Conservation (phyloP, 1,140 invertebrate genomes). For the Nephotettix cincticeps region DNA sequence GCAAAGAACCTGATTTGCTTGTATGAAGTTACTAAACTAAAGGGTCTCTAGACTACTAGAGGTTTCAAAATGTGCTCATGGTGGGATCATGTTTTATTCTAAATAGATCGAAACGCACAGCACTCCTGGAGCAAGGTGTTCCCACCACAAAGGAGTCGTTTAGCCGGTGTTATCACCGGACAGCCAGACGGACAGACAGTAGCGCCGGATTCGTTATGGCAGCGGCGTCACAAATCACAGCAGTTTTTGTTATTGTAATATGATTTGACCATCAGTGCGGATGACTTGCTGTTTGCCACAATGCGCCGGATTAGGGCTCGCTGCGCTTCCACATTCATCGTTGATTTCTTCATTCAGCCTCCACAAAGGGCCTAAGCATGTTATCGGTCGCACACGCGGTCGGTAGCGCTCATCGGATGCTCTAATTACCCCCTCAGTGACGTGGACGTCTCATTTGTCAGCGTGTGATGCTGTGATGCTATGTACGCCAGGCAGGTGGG, state of each 20-base stretch:
- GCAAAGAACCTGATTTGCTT: no score
- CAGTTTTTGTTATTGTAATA: slow-evolving; percentile 28
- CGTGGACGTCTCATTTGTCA: slow-evolving; percentile 16
- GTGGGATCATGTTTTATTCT: no score
- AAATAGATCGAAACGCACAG: no score
- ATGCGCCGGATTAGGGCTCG: slow-evolving; percentile 11
- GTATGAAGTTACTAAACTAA: no score
- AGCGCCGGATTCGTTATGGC: slow-evolving; percentile 17
- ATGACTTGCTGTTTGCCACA: slow-evolving; percentile 19
- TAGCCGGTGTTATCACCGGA: background rate
- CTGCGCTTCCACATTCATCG: slow-evolving; percentile 13
- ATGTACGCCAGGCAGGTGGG: no score
- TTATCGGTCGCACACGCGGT: slow-evolving; percentile 1
- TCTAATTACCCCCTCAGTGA: slow-evolving; percentile 1
- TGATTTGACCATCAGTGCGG: slow-evolving; percentile 26
- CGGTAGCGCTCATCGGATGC: background rate
- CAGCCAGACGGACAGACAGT: background rate
- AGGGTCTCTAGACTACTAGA: no score
- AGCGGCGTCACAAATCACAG: slow-evolving; percentile 23
- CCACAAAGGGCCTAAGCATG: background rate
- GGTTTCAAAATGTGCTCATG: no score
- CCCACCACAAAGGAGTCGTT: slow-evolving; percentile 3
- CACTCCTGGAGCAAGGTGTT: no score
- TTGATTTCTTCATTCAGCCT: slow-evolving; percentile 13
- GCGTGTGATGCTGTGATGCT: no score